Base-by-base conservation (phyloP, 2,888 invertebrate species). In the Cosmia pyralina region DNA sequence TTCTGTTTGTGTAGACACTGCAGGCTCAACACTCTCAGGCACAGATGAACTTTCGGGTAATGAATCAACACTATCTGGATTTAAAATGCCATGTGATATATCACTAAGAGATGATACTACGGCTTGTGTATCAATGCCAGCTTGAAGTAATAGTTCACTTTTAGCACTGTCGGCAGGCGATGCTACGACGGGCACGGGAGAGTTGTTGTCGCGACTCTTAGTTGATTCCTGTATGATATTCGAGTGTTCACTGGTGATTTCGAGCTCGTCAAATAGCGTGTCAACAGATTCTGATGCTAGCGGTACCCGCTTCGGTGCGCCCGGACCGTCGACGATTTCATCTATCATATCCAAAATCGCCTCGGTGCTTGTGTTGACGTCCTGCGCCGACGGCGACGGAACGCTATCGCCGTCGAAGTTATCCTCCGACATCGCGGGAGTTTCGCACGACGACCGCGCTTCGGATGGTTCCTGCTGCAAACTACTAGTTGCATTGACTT, bases 261-360 rank as follows among this genome's bases (percentile, higher is more conserved):
- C 81, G 44, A 82, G 71, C 65, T 83, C 81, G 60, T 85, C 80
- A 41, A 81, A 79, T 62, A 63, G 57, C 59, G 68, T 65, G 66
- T 86, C 85, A 66, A 72, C 79, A 72, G 75, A 46, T 64, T 84
- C 84, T 15, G 79, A 78, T 63, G 75, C 38, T 67, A 89, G 88
- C 53, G 93, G 91, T 79, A 94, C 78, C 81, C 95, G 93, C 84
- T 93, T 94, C n/a, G 94, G 93, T 38, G 95, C 95, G 74, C 92
- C 94, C 67, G 96, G 96, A 34, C 95, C 96, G 75, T 96, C 96
- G 53, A 96, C 95, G 80, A 96, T 94, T 88, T 96, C 96, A 86
- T 96, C 96, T 81, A 96, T 96, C 96, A 96, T 96, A 84, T 96
- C 95, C 87, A 96, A 91, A 85, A 96, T 95, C 86, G 96, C 96